Conservation (phyloP, 2,888 invertebrate species). For the Drosophila pegasa region DNA sequence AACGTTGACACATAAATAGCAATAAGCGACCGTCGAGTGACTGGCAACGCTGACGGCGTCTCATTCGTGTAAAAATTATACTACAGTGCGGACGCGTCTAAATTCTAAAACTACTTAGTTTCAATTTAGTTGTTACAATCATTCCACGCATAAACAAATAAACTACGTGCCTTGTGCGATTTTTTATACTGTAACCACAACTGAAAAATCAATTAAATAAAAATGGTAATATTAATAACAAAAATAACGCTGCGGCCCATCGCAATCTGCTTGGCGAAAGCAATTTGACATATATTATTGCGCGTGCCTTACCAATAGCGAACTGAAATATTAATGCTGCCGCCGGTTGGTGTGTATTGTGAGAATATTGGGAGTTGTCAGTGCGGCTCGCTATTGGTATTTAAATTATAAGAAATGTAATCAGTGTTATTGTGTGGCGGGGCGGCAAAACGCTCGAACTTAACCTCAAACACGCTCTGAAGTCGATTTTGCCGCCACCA, state of each 20-base stretch:
- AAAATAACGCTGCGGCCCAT: slow-evolving; percentile 39
- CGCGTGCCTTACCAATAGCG: slow-evolving; percentile 58
- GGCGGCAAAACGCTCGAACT: slow-evolving; percentile 46
- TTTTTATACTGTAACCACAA: slow-evolving; percentile 32
- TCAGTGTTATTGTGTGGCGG: slow-evolving; percentile 59
- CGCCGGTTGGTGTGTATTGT: slow-evolving; percentile 35
- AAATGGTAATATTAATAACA: slow-evolving; percentile 71
- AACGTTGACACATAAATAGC: slow-evolving; percentile 29
- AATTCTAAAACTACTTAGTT: slow-evolving; percentile 32
- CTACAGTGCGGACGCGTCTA: slow-evolving; percentile 70
- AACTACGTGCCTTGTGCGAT: slow-evolving; percentile 52
- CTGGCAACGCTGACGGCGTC: slow-evolving; percentile 75
- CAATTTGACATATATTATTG: slow-evolving; percentile 54
- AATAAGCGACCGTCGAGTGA: slow-evolving; percentile 25
- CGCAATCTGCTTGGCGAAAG: slow-evolving; percentile 49
- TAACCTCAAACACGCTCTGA: slow-evolving; percentile 64
- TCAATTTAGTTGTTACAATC: slow-evolving; percentile 50
- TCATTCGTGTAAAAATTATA: slow-evolving; percentile 83
- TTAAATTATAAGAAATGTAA: slow-evolving; percentile 29
- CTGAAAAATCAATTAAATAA: slow-evolving; percentile 71
- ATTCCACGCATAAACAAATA: slow-evolving; percentile 63
- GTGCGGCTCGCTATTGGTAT: slow-evolving; percentile 5
- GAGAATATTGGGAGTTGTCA: slow-evolving; percentile 23
- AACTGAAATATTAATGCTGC: slow-evolving; percentile 52
- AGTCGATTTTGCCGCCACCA: slow-evolving; percentile 68